Conservation (phyloP, 1,140 invertebrate genomes). For the Phortica variegata region DNA sequence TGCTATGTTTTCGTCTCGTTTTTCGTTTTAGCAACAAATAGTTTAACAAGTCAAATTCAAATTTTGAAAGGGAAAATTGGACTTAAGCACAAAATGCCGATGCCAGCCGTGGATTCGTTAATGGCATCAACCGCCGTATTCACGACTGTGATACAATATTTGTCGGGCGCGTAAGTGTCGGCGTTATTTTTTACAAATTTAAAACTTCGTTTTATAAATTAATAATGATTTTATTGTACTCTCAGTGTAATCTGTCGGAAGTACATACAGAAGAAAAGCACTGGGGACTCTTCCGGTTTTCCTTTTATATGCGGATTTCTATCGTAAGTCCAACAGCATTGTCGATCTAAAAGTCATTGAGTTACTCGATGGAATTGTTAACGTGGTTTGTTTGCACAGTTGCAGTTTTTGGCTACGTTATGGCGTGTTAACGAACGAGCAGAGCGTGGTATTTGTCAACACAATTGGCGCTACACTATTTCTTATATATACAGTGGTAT, state of each 20-base stretch:
- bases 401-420: slow-evolving; percentile 68
- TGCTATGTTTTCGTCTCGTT: too few relatives aligned
- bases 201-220: too few relatives aligned
- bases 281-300: slow-evolving; percentile 65
- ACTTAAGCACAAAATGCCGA: slow-evolving; percentile 20
- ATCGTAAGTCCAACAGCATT: slow-evolving; percentile 63
- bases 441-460: slow-evolving; percentile 67
- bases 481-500: slow-evolving; percentile 63
- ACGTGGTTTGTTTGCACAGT: slow-evolving; percentile 26
- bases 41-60: too few relatives aligned
- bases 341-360: slow-evolving; percentile 24
- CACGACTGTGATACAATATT: slow-evolving; percentile 69
- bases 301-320: slow-evolving; percentile 76
- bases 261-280: slow-evolving; percentile 54
- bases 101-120: slow-evolving; percentile 49
- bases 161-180: slow-evolving; percentile 61
- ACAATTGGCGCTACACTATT: slow-evolving; percentile 66
- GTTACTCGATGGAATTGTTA: not conserved
- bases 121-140: slow-evolving; percentile 64
- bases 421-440: slow-evolving; percentile 66
- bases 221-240: too few relatives aligned
- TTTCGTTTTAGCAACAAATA: not conserved
- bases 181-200: not conserved
- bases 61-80: slow-evolving; percentile 6
- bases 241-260: slow-evolving; percentile 49